Base-by-base conservation (phyloP, 2,797 vertebrate species). In the Valencia hispanica region DNA sequence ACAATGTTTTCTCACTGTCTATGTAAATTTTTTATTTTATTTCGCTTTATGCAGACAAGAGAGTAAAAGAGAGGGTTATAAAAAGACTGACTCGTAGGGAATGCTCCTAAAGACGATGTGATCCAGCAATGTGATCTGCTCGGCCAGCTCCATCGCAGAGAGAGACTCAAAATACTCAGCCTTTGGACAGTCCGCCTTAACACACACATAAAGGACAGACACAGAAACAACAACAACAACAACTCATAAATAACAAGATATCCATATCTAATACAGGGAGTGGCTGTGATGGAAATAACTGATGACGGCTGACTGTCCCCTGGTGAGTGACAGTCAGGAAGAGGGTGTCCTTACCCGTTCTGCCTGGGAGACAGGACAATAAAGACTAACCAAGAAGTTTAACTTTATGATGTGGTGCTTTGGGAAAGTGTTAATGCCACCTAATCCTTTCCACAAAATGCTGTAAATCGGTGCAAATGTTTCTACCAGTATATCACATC, bases 61-160 rank as follows among this genome's bases (percentile, higher is more conserved):
- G 53, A 57, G 14, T 34, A 41, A 55, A 41, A 74, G 17, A 70
- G 20, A 69, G 59, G 0, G 0, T 72, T 39, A 75, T 20, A 41
- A 66, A 69, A 57, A 63, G 57, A 96, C 97, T 96, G 91, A 99
- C 98, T 99, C 97, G 0, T 99, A 99, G 48, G 98, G 98, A 86
- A 99, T 99, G 94, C 97, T 98, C 91, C 98, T 96, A 95, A 99
- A 99, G 87, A 99, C 91, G 4, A 99, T 85, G 79, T 99, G 98
- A 92, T 99, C 98, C 83, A 99, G 93, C 68, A 99, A 96, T 25
- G 98, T 99, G 94, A 99, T 97, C 93, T 99, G 98, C 84, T 99
- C 98, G 0, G 98, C 98, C 87, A 99, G 92, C 92, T 99, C 98
- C 97, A 99, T 99, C 74, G 97, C 97, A 0, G 98, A 97, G 82